A percentile compares a stretch with the other conserved stretches of the same genome.
Evolutionary conservation across 2,113 vertebrate species (phyloP).

Genomic region (Regulus satrapa): DNA sequence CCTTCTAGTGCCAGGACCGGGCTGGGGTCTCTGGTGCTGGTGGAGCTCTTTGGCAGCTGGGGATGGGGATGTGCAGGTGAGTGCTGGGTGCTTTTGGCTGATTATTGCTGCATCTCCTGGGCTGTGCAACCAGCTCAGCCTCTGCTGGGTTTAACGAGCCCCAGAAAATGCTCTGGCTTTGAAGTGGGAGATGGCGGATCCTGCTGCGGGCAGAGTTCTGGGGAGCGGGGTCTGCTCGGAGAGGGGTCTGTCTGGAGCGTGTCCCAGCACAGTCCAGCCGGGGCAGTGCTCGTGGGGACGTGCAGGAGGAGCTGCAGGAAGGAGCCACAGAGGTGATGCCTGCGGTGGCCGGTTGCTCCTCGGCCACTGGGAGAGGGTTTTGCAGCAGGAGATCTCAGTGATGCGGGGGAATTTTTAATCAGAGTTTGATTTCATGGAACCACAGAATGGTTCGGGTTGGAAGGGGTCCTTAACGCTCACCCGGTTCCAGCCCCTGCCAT

Average conservation of each 20-base stretch:
- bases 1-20: neutral
- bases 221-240: neutral
- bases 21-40: neutral
- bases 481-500: neutral
- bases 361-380: neutral
- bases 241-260: neutral
- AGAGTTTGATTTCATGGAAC: neutral
- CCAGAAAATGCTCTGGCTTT: neutral
- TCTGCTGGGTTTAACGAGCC: neutral
- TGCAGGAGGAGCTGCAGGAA: neutral
- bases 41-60: neutral
- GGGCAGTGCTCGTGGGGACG: fast-evolving
- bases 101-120: neutral
- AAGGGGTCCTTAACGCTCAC: neutral
- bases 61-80: neutral
- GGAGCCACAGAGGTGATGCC: neutral
- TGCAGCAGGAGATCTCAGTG: neutral
- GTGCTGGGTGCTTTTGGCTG: neutral
- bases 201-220: neutral
- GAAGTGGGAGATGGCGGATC: neutral
- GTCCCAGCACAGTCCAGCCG: neutral
- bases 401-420: neutral
- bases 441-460: neutral
- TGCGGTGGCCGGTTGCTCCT: neutral
- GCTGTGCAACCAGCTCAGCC: neutral